Percentiles rank a stretch among this genome's conserved stretches.
phyloP scores from a whole-genome alignment of 2,797 vertebrate species.

The Acanthopagrus latus region DNA sequence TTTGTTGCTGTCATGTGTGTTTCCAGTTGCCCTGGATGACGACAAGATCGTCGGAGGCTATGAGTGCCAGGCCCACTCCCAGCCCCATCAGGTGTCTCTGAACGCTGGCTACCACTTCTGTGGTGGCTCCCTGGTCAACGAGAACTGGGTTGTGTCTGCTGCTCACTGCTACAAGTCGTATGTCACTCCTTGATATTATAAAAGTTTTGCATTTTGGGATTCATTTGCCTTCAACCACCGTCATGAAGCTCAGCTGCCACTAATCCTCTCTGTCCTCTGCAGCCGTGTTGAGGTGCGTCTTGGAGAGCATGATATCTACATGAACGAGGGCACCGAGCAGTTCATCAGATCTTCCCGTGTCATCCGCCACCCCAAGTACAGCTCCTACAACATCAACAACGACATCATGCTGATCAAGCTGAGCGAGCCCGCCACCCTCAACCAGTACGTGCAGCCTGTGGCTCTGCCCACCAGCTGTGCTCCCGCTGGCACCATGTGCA shows the following conservation, averaged over 20 bases:
- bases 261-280: not conserved
- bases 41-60: slow-evolving; percentile 83
- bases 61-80: slow-evolving; percentile 69
- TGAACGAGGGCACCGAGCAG: not conserved
- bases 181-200: not conserved
- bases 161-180: slow-evolving; percentile 3
- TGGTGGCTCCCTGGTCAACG: slow-evolving; percentile 79
- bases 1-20: not conserved
- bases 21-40: slow-evolving; percentile 66
- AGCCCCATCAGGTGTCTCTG: slow-evolving; percentile 80
- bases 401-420: slow-evolving; percentile 28
- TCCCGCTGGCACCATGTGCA: slow-evolving; percentile 83
- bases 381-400: not conserved
- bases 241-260: not conserved
- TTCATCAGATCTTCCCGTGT: slow-evolving; percentile 9
- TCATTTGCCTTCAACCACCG: not conserved
- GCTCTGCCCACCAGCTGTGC: slow-evolving; percentile 64
- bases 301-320: not conserved
- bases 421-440: not conserved
- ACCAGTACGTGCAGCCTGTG: not conserved
- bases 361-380: slow-evolving; percentile 1
- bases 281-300: slow-evolving; percentile 15
- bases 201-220: not conserved
- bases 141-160: slow-evolving; percentile 81
- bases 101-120: slow-evolving; percentile 77